phyloP scores from a whole-genome alignment of 2,797 vertebrate genomes.

The Echiichthys vipera region DNA sequence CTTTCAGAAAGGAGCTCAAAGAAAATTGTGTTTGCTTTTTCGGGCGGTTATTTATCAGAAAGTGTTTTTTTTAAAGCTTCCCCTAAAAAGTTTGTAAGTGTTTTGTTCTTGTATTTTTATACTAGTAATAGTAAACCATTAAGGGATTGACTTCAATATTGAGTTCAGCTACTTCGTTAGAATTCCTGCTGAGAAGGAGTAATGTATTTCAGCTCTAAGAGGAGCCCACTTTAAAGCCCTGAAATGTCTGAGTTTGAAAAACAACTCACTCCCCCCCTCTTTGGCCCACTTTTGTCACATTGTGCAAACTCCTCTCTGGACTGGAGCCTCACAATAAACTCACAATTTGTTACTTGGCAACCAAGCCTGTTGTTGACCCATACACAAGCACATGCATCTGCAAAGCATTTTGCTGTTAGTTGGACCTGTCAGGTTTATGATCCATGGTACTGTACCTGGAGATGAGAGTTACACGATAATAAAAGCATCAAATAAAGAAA shows the following conservation, averaged over 20 bases:
- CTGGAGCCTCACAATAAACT: conserved; percentile 44
- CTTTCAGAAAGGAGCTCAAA: conserved; percentile 36
- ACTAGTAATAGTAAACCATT: not conserved
- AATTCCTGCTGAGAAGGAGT: conserved; percentile 18
- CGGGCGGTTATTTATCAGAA: not conserved
- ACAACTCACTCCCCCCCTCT: conserved; percentile 33
- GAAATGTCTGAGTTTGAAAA: conserved; percentile 63
- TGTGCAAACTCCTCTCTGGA: conserved; percentile 48
- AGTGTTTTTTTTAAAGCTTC: not conserved
- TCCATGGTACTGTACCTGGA: not conserved
- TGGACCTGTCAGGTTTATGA: not conserved
- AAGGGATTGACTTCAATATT: not conserved
- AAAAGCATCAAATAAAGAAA: not conserved
- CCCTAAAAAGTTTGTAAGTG: not conserved
- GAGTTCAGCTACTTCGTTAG: conserved; percentile 29
- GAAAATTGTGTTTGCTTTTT: conserved; percentile 25
- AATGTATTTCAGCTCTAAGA: conserved; percentile 34
- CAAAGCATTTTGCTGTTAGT: not conserved
- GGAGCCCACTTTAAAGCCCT: conserved; percentile 44
- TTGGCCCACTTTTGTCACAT: conserved; percentile 52
- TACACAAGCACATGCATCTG: conserved; percentile 1
- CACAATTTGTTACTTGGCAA: conserved; percentile 52
- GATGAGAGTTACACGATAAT: conserved; percentile 3
- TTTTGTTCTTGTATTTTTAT: not conserved
- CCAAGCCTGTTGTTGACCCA: conserved; percentile 3